Base-by-base conservation (phyloP, 2,797 vertebrate genomes). In the Lepilemur ruficaudatus region DNA sequence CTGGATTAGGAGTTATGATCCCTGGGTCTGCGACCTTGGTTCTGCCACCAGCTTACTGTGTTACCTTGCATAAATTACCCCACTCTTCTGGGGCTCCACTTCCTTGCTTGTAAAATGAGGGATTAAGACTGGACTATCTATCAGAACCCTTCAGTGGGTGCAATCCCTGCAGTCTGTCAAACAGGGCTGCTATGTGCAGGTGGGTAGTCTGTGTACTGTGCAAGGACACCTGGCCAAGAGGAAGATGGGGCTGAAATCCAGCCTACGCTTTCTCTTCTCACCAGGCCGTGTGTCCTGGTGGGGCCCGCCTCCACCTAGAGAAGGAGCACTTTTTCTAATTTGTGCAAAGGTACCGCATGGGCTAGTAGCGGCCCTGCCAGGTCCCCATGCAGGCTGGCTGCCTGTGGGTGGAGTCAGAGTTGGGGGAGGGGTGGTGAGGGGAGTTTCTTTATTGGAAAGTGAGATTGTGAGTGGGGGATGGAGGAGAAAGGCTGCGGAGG, bases 91-190 rank as follows among this genome's bases (percentile, higher is more conserved):
- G 61, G 22, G 61, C 43, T 81, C 43, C 18, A 46, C 12, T 43
- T 82, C 41, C n/a, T 97, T 78, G 38, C n/a, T 80, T 95, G 32
- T 63, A 70, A 91, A 91, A 83, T 79, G 67, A 89, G 23, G 43
- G 43, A 46, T 25, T 28, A 65, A 70, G 50, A 6, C 32, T 25
- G 46, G 17, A 35, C 43, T 63, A 30, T 52, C 79, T 70, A 8
- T 69, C 30, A 87, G 59, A 25, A 38, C 35, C 23, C 73, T 93
- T 93, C 63, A 52, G 22, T 46, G 35, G 2, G 20, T 38, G 1
- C 22, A 2, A 17, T 70, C 28, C 22, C 78, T 43, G n/a, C 52
- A n/a, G 48, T 91, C 50, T 82, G 25, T 79, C 35, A 61, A 20
- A 35, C 3, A 46, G 43, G n/a, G n/a, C 32, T 57, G 43, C 30